Percentiles rank a stretch among this genome's conserved stretches.
These are phyloP conservation scores for Helicoverpa zea DNA, from an alignment of 1,140 invertebrate genomes.

Conservation along the genomic window DNA sequence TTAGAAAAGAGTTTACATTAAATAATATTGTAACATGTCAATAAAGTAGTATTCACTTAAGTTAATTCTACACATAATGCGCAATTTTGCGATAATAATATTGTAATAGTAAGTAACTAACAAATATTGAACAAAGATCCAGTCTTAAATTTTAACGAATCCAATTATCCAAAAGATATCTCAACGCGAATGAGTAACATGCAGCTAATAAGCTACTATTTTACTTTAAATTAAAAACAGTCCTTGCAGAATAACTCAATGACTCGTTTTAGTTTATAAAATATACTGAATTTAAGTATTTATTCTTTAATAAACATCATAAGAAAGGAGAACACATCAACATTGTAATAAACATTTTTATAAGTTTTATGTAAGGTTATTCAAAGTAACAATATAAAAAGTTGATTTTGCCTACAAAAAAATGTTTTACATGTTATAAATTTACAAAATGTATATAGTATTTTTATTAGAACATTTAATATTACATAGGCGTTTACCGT, in stretches of 20 bases:
- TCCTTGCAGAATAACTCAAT: background rate
- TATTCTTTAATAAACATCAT: background rate
- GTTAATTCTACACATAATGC: constrained; percentile 19
- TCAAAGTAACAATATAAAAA: background rate
- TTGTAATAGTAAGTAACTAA: constrained; percentile 19
- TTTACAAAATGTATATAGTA: constrained; percentile 45
- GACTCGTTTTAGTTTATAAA: background rate
- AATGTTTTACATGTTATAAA: constrained; percentile 17
- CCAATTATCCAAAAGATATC: background rate
- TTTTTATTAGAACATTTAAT: constrained; percentile 4
- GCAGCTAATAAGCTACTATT: constrained; percentile 1
- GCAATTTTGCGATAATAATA: constrained; percentile 27
- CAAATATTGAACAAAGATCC: constrained; percentile 26
- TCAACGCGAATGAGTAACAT: background rate
- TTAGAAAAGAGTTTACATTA: background rate
- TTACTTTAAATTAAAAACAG: background rate
- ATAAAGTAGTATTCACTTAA: constrained; percentile 17
- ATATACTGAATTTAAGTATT: background rate
- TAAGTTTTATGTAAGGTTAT: background rate
- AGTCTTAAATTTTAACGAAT: constrained; percentile 42
- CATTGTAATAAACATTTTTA: constrained; percentile 23
- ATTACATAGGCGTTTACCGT: background rate
- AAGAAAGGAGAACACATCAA: constrained; percentile 16
- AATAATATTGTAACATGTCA: constrained; percentile 8
- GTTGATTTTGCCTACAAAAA: constrained; percentile 3